Evolutionary conservation across 2,888 invertebrate species (phyloP), one percentile per base, ranked within the genome.

Genomic region (Erebia epiphron): DNA sequence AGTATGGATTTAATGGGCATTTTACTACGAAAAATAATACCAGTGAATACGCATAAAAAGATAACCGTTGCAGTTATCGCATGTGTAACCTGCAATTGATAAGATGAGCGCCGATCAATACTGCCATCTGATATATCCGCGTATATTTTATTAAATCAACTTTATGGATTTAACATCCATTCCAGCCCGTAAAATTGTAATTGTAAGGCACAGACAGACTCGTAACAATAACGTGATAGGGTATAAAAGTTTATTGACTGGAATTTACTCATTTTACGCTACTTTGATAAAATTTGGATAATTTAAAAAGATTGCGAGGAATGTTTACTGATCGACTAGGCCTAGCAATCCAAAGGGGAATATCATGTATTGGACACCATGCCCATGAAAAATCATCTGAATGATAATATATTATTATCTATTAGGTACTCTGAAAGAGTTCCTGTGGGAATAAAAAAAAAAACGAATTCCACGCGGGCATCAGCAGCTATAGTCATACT

Each of bases 61-160:
- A 73, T 73, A 73, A 72, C 43, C 4, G 13, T 60, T 72, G 74
- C 74, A 75, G 62, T 76, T 73, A 76, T 73, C 75, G 71, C 68
- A 69, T 50, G 54, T 73, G 69, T 71, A 76, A 76, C 73, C 74
- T 77, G 75, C 76, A 77, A 74, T 73, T 76, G 76, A 75, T 76
- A 75, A 74, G 66, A 50, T 63, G 60, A 68, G 60, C 64, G 62
- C 70, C 69, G 76, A 76, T 76, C 76, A 72, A 76, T 76, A 76
- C 66, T 56, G 65, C 1, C 67, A 63, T 72, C 68, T 68, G 75
- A 69, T 70, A 73, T 72, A 54, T 66, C 60, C 61, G 69, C 61
- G 68, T 69, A 75, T 72, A 68, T 73, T 71, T 65, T 76, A 74
- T 71, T 74, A 72, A 73, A 74, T 68, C 69, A 68, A 68, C 67